Evolutionary conservation across 30 jellyfish, hydroid and myxozoan genomes (phyloP).

Genomic region (Hydra vulgaris): DNA sequence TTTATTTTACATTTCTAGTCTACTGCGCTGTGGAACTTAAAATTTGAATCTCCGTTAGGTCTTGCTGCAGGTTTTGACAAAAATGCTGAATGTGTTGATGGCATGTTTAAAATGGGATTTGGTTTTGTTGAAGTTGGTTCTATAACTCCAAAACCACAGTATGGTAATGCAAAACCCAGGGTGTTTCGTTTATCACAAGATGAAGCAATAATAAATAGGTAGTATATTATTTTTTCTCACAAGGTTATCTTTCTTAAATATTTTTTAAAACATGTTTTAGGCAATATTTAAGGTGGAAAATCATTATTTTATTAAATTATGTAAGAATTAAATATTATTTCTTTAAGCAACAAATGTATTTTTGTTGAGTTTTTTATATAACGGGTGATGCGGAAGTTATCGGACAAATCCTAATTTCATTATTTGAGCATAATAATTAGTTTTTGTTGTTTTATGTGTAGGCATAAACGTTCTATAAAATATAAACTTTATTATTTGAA

Average conservation of each 20-base stretch:
- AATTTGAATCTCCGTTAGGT: conserved; percentile 78
- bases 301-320: too few relatives aligned
- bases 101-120: conserved; percentile 75
- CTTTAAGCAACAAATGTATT: too few relatives aligned
- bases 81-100: conserved; percentile 74
- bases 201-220: conserved; percentile 78
- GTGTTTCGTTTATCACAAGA: conserved; percentile 69
- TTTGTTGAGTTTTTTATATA: too few relatives aligned
- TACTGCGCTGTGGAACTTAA: conserved; percentile 46
- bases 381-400: too few relatives aligned
- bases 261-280: background rate
- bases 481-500: too few relatives aligned
- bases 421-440: too few relatives aligned
- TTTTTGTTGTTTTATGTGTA: too few relatives aligned
- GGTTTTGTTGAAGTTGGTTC: conserved; percentile 97
- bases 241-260: too few relatives aligned
- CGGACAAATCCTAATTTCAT: too few relatives aligned
- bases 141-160: conserved; percentile 90
- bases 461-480: too few relatives aligned
- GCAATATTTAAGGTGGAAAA: background rate
- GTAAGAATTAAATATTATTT: too few relatives aligned
- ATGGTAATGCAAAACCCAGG: conserved; percentile 87
- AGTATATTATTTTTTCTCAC: too few relatives aligned
- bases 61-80: conserved; percentile 97
- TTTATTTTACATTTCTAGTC: conserved; percentile 29